Conservation (phyloP, 2,797 vertebrate genomes). For the Myotis daubentonii region DNA sequence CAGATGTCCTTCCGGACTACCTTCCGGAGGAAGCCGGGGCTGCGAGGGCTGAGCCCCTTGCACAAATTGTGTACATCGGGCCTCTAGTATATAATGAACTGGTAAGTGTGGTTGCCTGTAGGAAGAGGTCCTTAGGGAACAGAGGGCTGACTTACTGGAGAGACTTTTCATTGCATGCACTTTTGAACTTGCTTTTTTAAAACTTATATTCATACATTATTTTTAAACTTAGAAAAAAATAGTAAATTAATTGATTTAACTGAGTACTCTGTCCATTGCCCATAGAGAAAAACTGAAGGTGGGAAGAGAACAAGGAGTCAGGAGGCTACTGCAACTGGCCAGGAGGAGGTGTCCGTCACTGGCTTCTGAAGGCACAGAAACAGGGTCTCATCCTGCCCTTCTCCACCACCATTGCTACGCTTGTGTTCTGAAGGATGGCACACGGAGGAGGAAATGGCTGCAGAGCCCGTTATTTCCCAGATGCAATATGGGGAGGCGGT, state of each 20-base stretch:
- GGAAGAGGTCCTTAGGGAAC: background rate
- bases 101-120: background rate
- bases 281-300: background rate
- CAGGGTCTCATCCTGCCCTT: background rate
- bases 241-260: background rate
- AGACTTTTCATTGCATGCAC: background rate
- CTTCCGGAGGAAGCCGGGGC: too few species aligned
- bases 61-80: too few species aligned
- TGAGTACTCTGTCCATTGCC: background rate
- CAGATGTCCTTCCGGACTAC: too few species aligned
- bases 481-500: background rate
- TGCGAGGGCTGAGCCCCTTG: too few species aligned
- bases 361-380: background rate
- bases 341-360: background rate
- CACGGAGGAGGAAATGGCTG: accelerated
- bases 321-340: background rate
- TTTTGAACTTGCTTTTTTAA: background rate
- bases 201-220: background rate
- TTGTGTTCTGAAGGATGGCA: background rate
- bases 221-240: background rate
- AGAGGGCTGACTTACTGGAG: background rate
- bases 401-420: background rate
- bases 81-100: background rate
- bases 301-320: background rate
- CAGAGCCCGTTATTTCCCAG: background rate